These are phyloP conservation scores for Sebastes cheni DNA, from an alignment of 2,797 vertebrate species.

Conservation along the genomic window DNA sequence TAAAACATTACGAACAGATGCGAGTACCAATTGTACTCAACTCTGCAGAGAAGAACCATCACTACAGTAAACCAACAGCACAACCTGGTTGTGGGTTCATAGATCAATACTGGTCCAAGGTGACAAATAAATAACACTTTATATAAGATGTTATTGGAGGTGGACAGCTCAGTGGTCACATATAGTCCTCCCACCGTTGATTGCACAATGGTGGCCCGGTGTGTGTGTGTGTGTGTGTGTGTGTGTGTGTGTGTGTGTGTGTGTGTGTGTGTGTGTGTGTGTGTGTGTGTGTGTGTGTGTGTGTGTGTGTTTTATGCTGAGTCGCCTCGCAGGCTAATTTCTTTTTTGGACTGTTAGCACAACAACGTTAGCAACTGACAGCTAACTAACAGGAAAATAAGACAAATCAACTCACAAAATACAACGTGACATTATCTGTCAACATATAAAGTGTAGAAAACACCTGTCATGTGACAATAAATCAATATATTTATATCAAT, in stretches of 20 bases:
- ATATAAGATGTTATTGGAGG: background rate
- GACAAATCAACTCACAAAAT: background rate
- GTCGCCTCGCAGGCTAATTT: slow-evolving; percentile 76
- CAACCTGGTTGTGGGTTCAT: background rate
- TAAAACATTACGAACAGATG: no score
- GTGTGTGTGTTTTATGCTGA: slow-evolving; percentile 72
- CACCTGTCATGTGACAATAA: background rate
- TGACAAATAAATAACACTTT: background rate
- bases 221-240: slow-evolving; percentile 4
- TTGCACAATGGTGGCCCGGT: slow-evolving; percentile 75
- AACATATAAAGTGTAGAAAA: background rate
- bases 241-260: slow-evolving; percentile 4
- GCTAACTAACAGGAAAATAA: background rate
- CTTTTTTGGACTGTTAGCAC: slow-evolving; percentile 62
- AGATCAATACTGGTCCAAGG: background rate
- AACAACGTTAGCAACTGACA: slow-evolving; percentile 62
- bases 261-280: background rate
- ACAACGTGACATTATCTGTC: background rate
- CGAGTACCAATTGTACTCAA: background rate
- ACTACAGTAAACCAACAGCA: background rate
- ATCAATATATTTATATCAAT: accelerated
- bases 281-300: slow-evolving; percentile 33
- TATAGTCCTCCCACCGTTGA: slow-evolving; percentile 20
- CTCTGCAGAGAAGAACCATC: background rate
- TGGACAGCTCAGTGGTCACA: slow-evolving; percentile 7